Percentiles rank a stretch among this genome's conserved stretches.
Conservation (phyloP, 2,113 vertebrate species). For the Ceyx cyanopectus region DNA sequence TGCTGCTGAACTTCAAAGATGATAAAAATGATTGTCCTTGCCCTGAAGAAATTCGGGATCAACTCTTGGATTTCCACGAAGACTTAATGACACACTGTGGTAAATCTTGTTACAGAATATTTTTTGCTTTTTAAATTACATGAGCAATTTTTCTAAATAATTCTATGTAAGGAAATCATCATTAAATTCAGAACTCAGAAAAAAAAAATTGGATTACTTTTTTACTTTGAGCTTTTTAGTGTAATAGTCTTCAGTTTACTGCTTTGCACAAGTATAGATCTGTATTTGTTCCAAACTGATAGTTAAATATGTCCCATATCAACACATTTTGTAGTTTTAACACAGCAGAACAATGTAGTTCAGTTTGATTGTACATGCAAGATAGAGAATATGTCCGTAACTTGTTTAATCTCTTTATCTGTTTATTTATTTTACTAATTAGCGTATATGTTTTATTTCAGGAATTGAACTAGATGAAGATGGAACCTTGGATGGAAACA, state of each 20-base stretch:
- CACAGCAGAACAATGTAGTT: not conserved
- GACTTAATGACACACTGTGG: slow-evolving; percentile 96
- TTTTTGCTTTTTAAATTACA: not conserved
- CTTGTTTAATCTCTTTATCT: not conserved
- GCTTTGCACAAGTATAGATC: not conserved
- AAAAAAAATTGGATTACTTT: not conserved
- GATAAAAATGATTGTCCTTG: slow-evolving; percentile 95
- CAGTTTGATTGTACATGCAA: not conserved
- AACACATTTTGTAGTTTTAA: not conserved
- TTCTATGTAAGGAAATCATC: not conserved
- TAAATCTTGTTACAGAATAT: slow-evolving; percentile 49
- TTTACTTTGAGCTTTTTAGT: not conserved
- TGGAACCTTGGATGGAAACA: slow-evolving; percentile 80
- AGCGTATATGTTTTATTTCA: slow-evolving; percentile 43
- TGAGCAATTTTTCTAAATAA: not conserved
- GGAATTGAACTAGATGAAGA: slow-evolving; percentile 93
- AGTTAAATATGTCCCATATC: not conserved
- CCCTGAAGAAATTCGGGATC: slow-evolving; percentile 89
- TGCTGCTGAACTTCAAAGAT: slow-evolving; percentile 95
- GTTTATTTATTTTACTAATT: not conserved
- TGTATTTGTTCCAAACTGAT: not conserved
- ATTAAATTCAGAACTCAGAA: not conserved
- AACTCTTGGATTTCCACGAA: slow-evolving; percentile 93
- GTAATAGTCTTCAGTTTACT: not conserved
- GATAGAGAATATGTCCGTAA: not conserved